Evolutionary conservation across 2,888 invertebrate species (phyloP).

Genomic region (Lasius fuliginosus): DNA sequence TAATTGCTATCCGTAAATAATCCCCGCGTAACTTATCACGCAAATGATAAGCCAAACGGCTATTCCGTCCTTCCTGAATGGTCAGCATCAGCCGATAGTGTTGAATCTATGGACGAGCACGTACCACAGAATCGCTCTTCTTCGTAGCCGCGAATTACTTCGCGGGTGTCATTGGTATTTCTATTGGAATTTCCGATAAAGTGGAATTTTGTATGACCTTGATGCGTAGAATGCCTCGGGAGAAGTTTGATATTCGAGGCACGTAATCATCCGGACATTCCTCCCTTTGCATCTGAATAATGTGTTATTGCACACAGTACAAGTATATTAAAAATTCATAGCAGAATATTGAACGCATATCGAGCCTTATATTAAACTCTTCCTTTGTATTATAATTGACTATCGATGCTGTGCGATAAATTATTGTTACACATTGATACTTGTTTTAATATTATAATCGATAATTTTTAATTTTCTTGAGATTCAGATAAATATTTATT

Average conservation of each 20-base stretch:
- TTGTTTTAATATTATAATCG: background rate
- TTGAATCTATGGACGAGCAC: slow-evolving; percentile 33
- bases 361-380: background rate
- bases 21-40: slow-evolving; percentile 51
- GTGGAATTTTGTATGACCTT: slow-evolving; percentile 60
- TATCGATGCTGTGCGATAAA: background rate
- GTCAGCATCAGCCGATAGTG: slow-evolving; percentile 45
- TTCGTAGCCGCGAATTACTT: slow-evolving; percentile 39
- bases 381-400: background rate
- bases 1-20: slow-evolving; percentile 68
- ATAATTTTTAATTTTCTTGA: background rate
- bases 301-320: slow-evolving; percentile 35
- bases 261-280: slow-evolving; percentile 45
- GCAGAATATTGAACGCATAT: slow-evolving; percentile 1
- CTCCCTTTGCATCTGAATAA: slow-evolving; percentile 26
- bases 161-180: slow-evolving; percentile 43
- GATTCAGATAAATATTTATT: background rate
- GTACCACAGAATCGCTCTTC: slow-evolving; percentile 16
- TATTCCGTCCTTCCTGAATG: slow-evolving; percentile 40
- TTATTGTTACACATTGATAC: background rate
- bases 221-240: slow-evolving; percentile 35
- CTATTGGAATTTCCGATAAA: slow-evolving; percentile 49
- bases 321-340: slow-evolving; percentile 41
- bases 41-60: slow-evolving; percentile 45
- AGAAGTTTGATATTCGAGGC: slow-evolving; percentile 39